Evolutionary conservation across 2,888 invertebrate genomes (phyloP).

Genomic region (Sminthurinus aureus): DNA sequence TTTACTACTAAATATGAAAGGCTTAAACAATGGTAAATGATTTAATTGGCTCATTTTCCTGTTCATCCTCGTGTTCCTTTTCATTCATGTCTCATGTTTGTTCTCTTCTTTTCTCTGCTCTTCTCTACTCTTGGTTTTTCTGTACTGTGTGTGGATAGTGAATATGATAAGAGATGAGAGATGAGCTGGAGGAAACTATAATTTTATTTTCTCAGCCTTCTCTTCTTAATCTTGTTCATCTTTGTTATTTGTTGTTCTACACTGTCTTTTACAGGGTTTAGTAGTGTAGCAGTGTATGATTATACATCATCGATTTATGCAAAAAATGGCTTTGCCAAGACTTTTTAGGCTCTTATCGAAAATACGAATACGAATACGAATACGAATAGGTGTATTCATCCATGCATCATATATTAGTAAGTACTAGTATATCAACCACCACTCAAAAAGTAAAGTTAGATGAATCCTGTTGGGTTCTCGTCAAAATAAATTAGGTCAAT

Average conservation of each 20-base stretch:
- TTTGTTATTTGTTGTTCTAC: no score
- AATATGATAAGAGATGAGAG: neutral
- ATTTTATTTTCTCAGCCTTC: neutral
- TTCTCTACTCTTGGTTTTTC: no score
- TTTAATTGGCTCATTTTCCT: slow-evolving; percentile 15
- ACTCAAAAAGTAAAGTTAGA: slow-evolving; percentile 2
- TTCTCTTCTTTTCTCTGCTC: no score
- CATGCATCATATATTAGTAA: no score
- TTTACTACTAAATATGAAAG: neutral
- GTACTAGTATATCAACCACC: no score
- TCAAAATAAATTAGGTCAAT: slow-evolving; percentile 33
- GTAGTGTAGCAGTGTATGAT: no score
- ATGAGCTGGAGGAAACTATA: neutral
- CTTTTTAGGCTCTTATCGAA: neutral
- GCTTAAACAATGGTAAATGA: slow-evolving; percentile 10
- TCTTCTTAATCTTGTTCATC: no score
- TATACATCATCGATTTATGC: no score
- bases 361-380: neutral
- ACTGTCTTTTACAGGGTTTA: no score
- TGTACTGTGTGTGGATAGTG: neutral
- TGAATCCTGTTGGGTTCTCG: slow-evolving; percentile 35
- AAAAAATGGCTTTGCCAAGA: neutral
- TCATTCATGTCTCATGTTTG: no score
- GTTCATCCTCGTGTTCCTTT: neutral
- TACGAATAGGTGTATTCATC: no score